Base-by-base conservation (phyloP, 2,113 vertebrate species). In the Serilophus lunatus region DNA sequence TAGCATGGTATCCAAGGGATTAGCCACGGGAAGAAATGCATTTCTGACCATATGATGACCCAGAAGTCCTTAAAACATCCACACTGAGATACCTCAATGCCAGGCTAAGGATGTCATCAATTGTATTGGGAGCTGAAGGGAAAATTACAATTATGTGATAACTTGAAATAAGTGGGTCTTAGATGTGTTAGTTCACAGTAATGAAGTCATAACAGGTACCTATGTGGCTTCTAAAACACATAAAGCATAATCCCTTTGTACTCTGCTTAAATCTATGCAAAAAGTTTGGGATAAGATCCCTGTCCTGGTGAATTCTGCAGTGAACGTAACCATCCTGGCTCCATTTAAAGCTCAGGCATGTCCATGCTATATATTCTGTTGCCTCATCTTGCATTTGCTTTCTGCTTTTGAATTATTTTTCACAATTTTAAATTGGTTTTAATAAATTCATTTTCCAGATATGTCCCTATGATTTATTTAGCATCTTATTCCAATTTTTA, bases 341-440 rank as follows among this genome's bases (percentile, higher is more conserved):
- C 29, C 53, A 8, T 53, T 69, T 69, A 47, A 79, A 71, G 65
- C 42, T 54, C 59, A 76, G 40, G 44, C 18, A 53, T 8, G 7
- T 77, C 31, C 38, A 15, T 29, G 19, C 20, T 76, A 15, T 53
- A 49, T 42, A 82, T 57, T 84, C 28, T 57, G 13, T 42, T 76
- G 54, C 60, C 24, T 50, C 29, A 36, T 38, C 65, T 71, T 85
- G 42, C 59, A 44, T 80, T 88, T 95, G 29, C 54, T 91, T 83
- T 78, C 82, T 92, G 6, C 66, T 93, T 91, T 79, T 85, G 54
- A 94, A 85, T n/a, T 77, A 63, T 86, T 82, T 63, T 49, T 90
- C 42, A 60, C 54, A 70, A 86, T 44, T 82, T 93, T 35, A 76
- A 50, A 89, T 69, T 77, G 4, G 33, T 17, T 93, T 93, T 63